phyloP scores from a whole-genome alignment of 2,113 vertebrate genomes.

The Paracanthobrama guichenoti region DNA sequence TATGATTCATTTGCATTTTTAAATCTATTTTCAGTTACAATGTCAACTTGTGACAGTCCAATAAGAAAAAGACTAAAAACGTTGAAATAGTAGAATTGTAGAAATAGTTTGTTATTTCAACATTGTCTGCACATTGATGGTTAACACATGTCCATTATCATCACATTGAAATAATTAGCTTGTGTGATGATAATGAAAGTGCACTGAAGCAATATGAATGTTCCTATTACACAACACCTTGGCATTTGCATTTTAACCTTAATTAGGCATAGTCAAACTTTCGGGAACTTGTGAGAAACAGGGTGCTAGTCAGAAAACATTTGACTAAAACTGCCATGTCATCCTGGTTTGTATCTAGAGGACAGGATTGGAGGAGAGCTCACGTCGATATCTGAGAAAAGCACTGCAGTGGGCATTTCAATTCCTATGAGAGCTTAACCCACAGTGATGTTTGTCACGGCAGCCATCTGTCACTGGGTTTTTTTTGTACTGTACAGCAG shows the following conservation, averaged over 20 bases:
- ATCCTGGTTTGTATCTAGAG: conserved; percentile 28
- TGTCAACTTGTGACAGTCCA: neutral
- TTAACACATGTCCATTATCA: neutral
- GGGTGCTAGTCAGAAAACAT: neutral
- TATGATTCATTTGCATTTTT: neutral
- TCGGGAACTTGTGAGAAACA: neutral
- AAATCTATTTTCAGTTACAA: neutral
- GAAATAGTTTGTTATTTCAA: neutral
- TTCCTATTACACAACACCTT: neutral
- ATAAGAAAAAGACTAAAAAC: neutral
- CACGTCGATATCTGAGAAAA: conserved; percentile 20
- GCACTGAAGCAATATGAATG: neutral
- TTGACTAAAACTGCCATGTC: conserved; percentile 40
- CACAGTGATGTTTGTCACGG: neutral
- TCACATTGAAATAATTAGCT: neutral
- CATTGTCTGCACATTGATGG: neutral
- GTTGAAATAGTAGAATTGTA: neutral
- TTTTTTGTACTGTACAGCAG: neutral
- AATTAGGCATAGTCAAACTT: neutral
- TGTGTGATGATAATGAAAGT: neutral
- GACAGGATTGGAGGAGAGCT: conserved; percentile 12
- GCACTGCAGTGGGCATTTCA: conserved; percentile 10
- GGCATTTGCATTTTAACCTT: neutral
- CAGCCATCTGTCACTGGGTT: conserved; percentile 18
- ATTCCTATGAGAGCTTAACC: conserved; percentile 40